Base-by-base conservation (phyloP, 1,140 invertebrate species). In the Diabrotica virgifera region DNA sequence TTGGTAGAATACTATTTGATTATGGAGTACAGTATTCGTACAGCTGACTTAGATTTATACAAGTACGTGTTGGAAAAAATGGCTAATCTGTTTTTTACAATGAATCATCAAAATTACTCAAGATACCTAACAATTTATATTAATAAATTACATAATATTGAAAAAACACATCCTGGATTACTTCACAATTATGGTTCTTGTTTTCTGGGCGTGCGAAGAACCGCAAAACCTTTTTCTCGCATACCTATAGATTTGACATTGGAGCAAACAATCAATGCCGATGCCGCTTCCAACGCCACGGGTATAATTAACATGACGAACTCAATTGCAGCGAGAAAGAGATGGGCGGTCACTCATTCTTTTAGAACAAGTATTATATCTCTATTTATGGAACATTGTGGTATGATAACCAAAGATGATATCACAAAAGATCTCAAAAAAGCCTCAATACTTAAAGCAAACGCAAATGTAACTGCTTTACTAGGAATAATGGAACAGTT, bases 201-300 rank as follows among this genome's bases (percentile, higher is more conserved):
- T 64, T 59, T 63, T 46, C 0, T 67, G 36, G 65, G 65, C 2
- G 52, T 67, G 35, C 57, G 52, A 36, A 59, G 60, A 63, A 69
- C 65, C 4, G 12, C 36, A 7, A 67, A 67, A 54, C 59, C 65
- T 10, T 67, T 67, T 46, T 70, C 63, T 1, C 62, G 62, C 46
- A 59, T 60, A 46, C 61, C 66, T 6, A 54, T 70, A 36, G 69
- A 68, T 62, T 40, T 68, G 10, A 66, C 63, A 46, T 36, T 68
- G 0, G 67, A 68, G 52, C 63, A 66, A 64, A 63, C 70, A 65
- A 71, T 67, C 55, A 71, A 70, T 60, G 62, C 60, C 37, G 65
- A 68, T 65, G 65, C 68, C 24, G 66, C 61, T 51, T 55, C 61
- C 52, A 54, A 9, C 40, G 59, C 61, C 12, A 52, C 67, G 58